Base-by-base conservation (phyloP, 2,797 vertebrate species). In the Huso huso region DNA sequence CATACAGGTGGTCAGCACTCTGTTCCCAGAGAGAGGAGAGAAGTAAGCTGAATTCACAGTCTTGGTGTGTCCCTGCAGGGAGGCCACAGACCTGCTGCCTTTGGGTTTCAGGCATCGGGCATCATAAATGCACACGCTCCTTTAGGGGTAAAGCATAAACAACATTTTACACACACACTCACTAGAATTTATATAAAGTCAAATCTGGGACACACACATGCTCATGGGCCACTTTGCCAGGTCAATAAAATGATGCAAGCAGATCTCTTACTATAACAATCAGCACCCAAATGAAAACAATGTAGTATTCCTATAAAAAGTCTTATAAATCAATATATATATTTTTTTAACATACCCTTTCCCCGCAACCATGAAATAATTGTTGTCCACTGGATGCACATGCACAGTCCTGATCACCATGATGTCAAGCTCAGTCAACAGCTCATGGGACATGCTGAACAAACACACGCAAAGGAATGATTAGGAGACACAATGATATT, bases 21-120 rank as follows among this genome's bases (percentile, higher is more conserved):
- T 78, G 85, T 80, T 90, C 6, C 95, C 95, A 0, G 91, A 91
- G 1, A 60, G n/a, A 3, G 94, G 92, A 1, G 95, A 98, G 82
- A 96, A 98, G 70, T 90, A 94, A 0, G 93, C 93, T 0, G 91
- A 91, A 64, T 81, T 81, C 6, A 94, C 79, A 18, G 83, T 88
- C 62, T 72, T 86, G 0, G 72, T 76, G 78, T 95, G 91, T 1
- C 89, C 89, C 0, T 8, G 1, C 1, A 95, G 78, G 62, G 76
- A 67, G 15, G 86, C 82, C 62, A 95, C 86, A 0, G 89, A 68
- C 15, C 71, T 23, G 71, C 63, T 88, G 49, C 71, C 65, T 0
- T 37, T 68, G 59, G 72, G 15, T 67, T 82, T 90, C 77, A 96
- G 76, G 71, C 12, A 68, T 1, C 95, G 87, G n/a, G 82, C 69